Conservation (phyloP, 2,113 vertebrate species). For the Eptesicus fuscus region DNA sequence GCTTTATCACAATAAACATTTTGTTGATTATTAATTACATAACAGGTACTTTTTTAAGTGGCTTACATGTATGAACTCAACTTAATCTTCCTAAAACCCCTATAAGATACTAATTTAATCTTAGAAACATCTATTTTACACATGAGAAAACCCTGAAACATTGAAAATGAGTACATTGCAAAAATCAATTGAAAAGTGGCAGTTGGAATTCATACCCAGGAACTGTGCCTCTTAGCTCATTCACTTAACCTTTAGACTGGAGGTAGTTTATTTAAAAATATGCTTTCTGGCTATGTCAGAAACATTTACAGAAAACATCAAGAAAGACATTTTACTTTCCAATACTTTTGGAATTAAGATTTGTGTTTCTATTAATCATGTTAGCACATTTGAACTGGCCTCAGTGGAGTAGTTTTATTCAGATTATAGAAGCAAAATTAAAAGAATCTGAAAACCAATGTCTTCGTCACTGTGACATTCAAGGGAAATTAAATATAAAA, state of each 20-base stretch:
- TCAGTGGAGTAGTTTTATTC: not conserved
- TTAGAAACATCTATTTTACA: not conserved
- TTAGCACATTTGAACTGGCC: not conserved
- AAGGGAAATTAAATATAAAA: constrained; percentile 56
- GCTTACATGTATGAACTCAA: not conserved
- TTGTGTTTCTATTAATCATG: constrained; percentile 1
- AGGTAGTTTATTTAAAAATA: not conserved
- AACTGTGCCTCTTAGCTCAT: not conserved
- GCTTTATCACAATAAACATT: not conserved
- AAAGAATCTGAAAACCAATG: constrained; percentile 48
- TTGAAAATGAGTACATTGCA: not conserved
- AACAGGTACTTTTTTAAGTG: not conserved
- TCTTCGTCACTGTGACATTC: not conserved
- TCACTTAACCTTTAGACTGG: not conserved
- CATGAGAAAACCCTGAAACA: not conserved
- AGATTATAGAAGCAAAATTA: constrained; percentile 12
- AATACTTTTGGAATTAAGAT: not conserved
- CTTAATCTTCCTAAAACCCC: not conserved
- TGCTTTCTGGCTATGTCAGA: not conserved
- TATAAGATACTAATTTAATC: not conserved
- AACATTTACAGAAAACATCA: constrained; percentile 21
- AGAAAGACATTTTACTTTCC: not conserved
- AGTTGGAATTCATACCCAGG: not conserved
- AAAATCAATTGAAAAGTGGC: not conserved
- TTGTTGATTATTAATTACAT: not conserved